These are phyloP conservation scores for Ardeotis arabs DNA, from an alignment of 2,113 vertebrate genomes.

Conservation along the genomic window DNA sequence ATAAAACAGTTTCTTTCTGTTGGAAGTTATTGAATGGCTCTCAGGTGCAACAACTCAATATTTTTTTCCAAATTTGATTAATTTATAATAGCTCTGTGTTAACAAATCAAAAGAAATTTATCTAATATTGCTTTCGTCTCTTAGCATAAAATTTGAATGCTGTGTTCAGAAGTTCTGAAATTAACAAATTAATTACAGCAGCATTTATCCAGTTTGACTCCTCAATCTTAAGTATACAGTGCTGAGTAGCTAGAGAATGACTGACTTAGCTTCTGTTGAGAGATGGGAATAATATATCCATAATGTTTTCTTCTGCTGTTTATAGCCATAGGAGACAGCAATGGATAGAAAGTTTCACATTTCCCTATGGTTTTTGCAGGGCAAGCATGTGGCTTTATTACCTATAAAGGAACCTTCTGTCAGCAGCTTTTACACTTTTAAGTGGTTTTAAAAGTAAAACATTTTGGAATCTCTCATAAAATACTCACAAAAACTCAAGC, in stretches of 20 bases:
- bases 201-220: neutral
- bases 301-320: neutral
- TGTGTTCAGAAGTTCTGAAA: neutral
- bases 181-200: neutral
- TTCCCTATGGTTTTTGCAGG: neutral
- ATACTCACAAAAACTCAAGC: neutral
- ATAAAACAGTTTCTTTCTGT: neutral
- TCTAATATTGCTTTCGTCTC: neutral
- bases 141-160: neutral
- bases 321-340: neutral
- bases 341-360: neutral
- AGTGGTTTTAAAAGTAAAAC: slow-evolving; percentile 16
- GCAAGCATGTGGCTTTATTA: neutral
- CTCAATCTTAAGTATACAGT: neutral
- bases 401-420: slow-evolving; percentile 2
- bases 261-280: neutral
- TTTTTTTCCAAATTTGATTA: neutral
- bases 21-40: neutral
- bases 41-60: neutral
- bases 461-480: neutral
- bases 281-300: neutral
- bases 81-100: neutral
- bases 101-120: neutral
- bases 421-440: slow-evolving; percentile 1
- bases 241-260: neutral